phyloP scores from a whole-genome alignment of 2,113 vertebrate species.

The Mormoops blainvillei region DNA sequence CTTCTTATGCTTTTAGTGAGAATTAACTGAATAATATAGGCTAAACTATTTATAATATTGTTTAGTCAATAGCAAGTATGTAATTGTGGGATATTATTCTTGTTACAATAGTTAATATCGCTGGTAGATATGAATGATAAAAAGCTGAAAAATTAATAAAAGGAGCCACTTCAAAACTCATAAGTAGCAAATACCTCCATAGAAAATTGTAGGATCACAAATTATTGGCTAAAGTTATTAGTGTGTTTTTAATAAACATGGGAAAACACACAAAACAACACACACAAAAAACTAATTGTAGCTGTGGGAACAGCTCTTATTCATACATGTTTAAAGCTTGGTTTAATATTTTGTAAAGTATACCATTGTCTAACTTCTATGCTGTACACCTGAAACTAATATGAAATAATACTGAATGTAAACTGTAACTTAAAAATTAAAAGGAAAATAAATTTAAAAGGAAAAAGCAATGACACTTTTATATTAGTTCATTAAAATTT shows the following conservation, averaged over 20 bases:
- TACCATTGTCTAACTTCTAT: too few species aligned
- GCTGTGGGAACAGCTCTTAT: fast-evolving
- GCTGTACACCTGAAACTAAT: too few species aligned
- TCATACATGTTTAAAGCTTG: not conserved
- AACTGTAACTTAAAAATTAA: too few species aligned
- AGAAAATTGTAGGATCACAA: not conserved
- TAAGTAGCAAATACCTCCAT: not conserved
- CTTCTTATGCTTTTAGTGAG: not conserved
- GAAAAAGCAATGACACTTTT: not conserved
- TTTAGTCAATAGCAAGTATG: not conserved
- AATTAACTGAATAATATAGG: not conserved
- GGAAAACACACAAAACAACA: not conserved
- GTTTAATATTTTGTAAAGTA: too few species aligned
- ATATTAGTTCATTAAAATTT: not conserved
- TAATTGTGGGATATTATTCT: not conserved
- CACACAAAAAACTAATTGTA: not conserved
- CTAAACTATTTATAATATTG: not conserved
- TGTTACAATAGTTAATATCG: not conserved
- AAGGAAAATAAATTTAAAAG: too few species aligned
- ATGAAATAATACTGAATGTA: too few species aligned
- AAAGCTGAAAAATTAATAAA: not conserved
- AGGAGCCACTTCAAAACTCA: not conserved
- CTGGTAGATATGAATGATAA: not conserved
- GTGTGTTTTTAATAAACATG: not conserved
- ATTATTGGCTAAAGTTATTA: not conserved